phyloP scores from a whole-genome alignment of 2,888 invertebrate genomes.

The Caenorhabditis panamensis region DNA sequence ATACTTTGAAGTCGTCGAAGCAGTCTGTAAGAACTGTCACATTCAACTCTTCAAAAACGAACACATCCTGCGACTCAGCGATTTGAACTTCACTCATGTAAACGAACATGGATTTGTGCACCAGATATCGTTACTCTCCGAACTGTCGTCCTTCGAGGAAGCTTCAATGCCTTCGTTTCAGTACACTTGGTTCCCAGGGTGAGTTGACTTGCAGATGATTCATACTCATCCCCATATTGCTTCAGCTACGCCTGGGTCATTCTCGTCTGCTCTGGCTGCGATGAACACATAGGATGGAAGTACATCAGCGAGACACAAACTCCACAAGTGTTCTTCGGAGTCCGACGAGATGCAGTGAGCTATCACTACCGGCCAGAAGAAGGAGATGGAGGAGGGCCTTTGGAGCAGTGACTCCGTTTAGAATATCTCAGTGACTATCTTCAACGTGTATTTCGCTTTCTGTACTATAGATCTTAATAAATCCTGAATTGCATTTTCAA shows the following conservation, averaged over 20 bases:
- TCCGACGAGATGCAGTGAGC: constrained; percentile 33
- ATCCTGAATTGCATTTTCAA: too few relatives aligned
- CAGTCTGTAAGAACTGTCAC: constrained; percentile 9
- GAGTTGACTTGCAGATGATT: neutral
- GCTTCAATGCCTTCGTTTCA: neutral
- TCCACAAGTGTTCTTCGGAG: constrained; percentile 35
- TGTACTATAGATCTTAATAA: too few relatives aligned
- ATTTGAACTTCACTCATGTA: constrained; percentile 32
- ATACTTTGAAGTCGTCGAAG: constrained; percentile 6
- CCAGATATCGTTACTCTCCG: constrained; percentile 25
- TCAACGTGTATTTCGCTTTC: too few relatives aligned
- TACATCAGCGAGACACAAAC: constrained; percentile 18
- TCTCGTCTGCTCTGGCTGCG: constrained; percentile 23
- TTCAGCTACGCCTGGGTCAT: constrained; percentile 50
- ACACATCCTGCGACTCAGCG: constrained; percentile 8
- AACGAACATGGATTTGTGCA: constrained; percentile 40
- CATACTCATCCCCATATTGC: neutral
- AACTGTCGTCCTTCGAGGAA: constrained; percentile 1
- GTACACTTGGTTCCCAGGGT: constrained; percentile 59
- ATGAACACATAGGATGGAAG: constrained; percentile 48
- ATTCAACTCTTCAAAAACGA: constrained; percentile 6
- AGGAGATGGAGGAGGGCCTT: neutral
- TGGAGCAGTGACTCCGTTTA: neutral
- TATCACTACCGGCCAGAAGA: constrained; percentile 6
- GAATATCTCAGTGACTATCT: too few relatives aligned